Conservation (phyloP, 2,113 vertebrate genomes). For the Tympanuchus pallidicinctus region DNA sequence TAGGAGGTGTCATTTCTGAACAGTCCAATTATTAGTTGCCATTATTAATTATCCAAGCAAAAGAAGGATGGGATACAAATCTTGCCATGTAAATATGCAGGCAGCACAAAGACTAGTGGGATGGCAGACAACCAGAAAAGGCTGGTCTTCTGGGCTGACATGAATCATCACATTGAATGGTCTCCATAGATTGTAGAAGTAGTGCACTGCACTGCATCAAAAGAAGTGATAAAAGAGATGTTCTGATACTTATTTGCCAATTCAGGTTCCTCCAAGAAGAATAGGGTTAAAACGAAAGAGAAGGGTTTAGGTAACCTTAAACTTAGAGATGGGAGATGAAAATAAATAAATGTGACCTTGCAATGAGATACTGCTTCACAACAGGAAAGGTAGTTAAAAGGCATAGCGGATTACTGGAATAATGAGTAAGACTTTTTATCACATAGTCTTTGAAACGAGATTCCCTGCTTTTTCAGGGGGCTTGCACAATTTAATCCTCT, state of each 20-base stretch:
- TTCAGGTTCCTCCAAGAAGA: not conserved
- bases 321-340: not conserved
- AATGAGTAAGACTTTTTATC: not conserved
- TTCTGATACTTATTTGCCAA: not conserved
- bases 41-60: not conserved
- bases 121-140: not conserved
- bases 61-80: not conserved
- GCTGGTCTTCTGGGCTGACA: not conserved
- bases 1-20: not conserved
- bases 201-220: not conserved
- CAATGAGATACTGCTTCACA: not conserved
- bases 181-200: not conserved
- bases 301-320: not conserved
- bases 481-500: not conserved
- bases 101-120: not conserved
- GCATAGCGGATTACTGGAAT: not conserved
- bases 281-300: not conserved
- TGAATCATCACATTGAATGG: not conserved
- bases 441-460: not conserved
- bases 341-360: not conserved
- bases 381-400: not conserved
- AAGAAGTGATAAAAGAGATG: not conserved
- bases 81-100: not conserved
- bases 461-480: not conserved
- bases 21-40: rapidly evolving